Base-by-base conservation (phyloP, 2,113 vertebrate genomes). In the Oenanthe oenanthe region DNA sequence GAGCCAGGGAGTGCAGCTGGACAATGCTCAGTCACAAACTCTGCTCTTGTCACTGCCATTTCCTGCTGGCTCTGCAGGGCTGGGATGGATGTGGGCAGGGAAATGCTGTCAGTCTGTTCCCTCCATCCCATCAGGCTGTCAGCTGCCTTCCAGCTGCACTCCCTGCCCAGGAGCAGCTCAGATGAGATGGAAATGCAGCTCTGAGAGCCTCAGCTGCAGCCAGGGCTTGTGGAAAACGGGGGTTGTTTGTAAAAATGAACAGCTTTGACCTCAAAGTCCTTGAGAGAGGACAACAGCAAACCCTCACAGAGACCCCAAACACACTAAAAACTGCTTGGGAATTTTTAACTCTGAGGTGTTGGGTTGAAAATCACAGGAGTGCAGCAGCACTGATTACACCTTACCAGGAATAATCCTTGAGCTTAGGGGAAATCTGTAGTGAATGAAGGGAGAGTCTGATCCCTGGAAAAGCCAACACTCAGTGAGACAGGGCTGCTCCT, bases 21-120 rank as follows among this genome's bases (percentile, higher is more conserved):
- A 13, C 32, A 21, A 1, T 1, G 11, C 3, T 11, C 18, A 17
- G 8, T 15, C 66, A 24, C 25, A 10, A 48, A 20, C 10, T 6
- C 28, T 26, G 17, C 7, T 7, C 12, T 0, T 17, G 20, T 17
- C 28, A 13, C 21, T 5, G 0, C 5, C 2, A 8, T 15, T 28
- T 70, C 54, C 63, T 86, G 82, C 75, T 70, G 65, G 12, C 54
- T 28, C 6, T 1, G 40, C 57, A 62, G 73, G n/a, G n/a, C 17
- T 4, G 6, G n/a, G 9, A 12, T 1, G 14, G 48, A 24, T 15
- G 12, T 1, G 10, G 1, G 7, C 81, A 58, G 50, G 77, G 58
- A 66, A 76, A 40, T 6, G 50, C 82, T 77, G 48, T 5, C 50
- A 43, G 38, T 61, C 45, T 47, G 29, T 2, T 63, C 61, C 70